phyloP scores from a whole-genome alignment of 2,113 vertebrate genomes.

The Chionis minor region DNA sequence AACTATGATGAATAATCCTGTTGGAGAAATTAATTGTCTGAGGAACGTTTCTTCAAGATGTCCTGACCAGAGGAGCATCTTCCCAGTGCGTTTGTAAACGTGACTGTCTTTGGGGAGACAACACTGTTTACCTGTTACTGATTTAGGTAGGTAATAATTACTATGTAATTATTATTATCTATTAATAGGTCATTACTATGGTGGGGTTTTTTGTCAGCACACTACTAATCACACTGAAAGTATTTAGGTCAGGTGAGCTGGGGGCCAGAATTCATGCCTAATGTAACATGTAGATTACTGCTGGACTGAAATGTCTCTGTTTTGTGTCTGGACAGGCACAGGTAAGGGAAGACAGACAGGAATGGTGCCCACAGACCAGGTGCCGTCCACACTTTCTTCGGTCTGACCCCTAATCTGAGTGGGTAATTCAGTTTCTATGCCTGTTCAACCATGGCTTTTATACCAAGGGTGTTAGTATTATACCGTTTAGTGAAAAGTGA shows the following conservation, averaged over 20 bases:
- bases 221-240: neutral
- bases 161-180: neutral
- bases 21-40: constrained; percentile 22
- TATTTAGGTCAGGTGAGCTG: neutral
- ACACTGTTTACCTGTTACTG: neutral
- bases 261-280: neutral
- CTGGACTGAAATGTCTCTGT: neutral
- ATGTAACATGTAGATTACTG: neutral
- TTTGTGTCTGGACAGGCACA: neutral
- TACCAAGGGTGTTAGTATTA: neutral
- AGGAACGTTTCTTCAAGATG: neutral
- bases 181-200: neutral
- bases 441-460: neutral
- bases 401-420: neutral
- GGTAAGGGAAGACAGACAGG: neutral
- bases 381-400: neutral
- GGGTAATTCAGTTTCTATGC: neutral
- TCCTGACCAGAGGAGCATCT: neutral
- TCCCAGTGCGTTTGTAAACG: neutral
- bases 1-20: neutral
- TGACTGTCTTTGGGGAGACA: neutral
- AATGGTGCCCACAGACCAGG: neutral
- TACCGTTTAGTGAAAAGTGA: neutral
- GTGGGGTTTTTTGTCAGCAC: neutral
- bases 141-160: neutral